Conservation (phyloP, 2,113 vertebrate species). For the Albula glossodonta region DNA sequence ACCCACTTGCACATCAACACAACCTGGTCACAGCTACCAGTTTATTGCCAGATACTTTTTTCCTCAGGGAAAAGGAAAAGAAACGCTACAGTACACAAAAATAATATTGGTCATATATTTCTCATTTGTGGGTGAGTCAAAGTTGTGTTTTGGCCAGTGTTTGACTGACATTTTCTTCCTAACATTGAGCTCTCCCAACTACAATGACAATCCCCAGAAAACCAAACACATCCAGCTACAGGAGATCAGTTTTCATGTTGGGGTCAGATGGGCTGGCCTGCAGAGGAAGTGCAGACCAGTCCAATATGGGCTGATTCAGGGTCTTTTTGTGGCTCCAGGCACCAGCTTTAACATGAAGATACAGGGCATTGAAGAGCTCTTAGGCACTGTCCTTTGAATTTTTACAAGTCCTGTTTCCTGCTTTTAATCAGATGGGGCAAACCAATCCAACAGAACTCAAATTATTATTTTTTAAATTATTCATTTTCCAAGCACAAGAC, state of each 20-base stretch:
- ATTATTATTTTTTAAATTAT: not conserved
- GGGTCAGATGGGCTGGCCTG: not conserved
- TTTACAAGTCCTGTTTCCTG: not conserved
- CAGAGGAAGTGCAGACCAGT: not conserved
- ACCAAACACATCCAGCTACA: not conserved
- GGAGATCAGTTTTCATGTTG: not conserved
- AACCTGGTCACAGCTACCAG: slow-evolving; percentile 9
- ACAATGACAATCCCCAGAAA: not conserved
- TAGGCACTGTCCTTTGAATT: not conserved
- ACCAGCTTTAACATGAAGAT: not conserved
- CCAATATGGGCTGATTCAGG: not conserved
- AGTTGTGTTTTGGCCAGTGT: not conserved
- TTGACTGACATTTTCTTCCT: not conserved
- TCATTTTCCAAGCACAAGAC: not conserved
- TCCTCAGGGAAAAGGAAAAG: not conserved
- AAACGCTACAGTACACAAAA: slow-evolving; percentile 6
- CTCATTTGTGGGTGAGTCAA: not conserved
- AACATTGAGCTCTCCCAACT: not conserved
- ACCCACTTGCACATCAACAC: not conserved
- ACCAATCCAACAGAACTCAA: not conserved
- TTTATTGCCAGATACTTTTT: slow-evolving; percentile 10
- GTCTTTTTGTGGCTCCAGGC: not conserved
- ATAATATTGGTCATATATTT: not conserved
- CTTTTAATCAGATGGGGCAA: not conserved
- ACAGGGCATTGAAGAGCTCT: not conserved